phyloP scores from a whole-genome alignment of 2,888 invertebrate genomes.

The Sphecodes monilicornis region DNA sequence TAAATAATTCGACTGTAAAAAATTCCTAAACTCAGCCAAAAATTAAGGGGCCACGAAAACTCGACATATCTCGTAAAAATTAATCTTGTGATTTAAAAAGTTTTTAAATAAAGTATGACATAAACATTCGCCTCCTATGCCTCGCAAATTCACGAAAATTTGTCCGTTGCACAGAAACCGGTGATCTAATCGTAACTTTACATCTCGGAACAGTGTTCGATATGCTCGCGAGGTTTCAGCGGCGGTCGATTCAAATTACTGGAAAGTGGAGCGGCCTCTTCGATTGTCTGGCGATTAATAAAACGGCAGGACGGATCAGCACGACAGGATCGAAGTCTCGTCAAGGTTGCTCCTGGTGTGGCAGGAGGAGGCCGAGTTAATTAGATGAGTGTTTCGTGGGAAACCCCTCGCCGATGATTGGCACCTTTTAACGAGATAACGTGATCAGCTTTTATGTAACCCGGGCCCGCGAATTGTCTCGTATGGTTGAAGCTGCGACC shows the following conservation, averaged over 20 bases:
- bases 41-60: no score
- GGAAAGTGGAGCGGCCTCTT: not conserved
- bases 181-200: no score
- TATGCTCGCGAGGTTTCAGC: not conserved
- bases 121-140: no score
- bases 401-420: constrained; percentile 76
- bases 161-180: no score
- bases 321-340: not conserved
- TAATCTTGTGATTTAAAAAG: no score
- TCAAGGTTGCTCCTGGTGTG: constrained; percentile 28
- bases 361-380: constrained; percentile 52
- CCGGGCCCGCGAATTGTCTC: constrained; percentile 69
- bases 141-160: no score
- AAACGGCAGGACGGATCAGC: not conserved
- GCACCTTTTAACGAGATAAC: constrained; percentile 75
- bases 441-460: constrained; percentile 75
- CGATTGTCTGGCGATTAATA: not conserved
- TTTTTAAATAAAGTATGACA: no score
- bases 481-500: constrained; percentile 32
- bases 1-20: not conserved
- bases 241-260: not conserved
- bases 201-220: no score
- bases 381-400: constrained; percentile 72
- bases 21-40: not conserved
- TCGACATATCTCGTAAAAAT: no score